Evolutionary conservation across 1,140 invertebrate genomes (phyloP).

Genomic region (Drosophila repleta): DNA sequence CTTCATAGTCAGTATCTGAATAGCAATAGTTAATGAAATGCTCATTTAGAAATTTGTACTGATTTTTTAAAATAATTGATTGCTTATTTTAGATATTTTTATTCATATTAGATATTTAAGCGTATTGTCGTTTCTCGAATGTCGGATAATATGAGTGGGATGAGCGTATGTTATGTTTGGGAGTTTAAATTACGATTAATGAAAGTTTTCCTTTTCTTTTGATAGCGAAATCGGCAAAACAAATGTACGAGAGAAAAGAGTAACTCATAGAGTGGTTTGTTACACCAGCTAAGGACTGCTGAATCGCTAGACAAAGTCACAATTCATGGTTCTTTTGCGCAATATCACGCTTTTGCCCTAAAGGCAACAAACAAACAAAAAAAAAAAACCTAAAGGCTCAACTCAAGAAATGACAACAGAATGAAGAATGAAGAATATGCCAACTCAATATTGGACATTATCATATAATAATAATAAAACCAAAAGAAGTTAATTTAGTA

Average conservation of each 20-base stretch:
- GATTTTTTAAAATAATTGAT: too few species aligned
- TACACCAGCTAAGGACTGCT: not conserved
- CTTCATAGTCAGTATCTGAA: not conserved
- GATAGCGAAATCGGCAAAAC: slow-evolving; percentile 60
- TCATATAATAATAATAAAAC: slow-evolving; percentile 1
- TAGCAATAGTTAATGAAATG: too few species aligned
- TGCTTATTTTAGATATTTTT: not conserved
- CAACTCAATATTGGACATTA: not conserved
- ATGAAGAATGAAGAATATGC: not conserved
- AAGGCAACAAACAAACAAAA: slow-evolving; percentile 18
- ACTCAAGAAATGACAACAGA: not conserved
- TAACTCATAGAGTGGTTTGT: slow-evolving; percentile 7
- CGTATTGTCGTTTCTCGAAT: not conserved
- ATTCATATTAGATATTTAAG: not conserved
- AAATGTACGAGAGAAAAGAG: slow-evolving; percentile 54
- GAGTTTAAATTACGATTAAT: not conserved
- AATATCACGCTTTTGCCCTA: slow-evolving; percentile 34
- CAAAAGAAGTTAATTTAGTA: slow-evolving; percentile 1
- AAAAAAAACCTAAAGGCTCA: slow-evolving; percentile 7
- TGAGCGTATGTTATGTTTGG: not conserved
- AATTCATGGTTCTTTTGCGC: slow-evolving; percentile 72
- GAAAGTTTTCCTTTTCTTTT: slow-evolving; percentile 6
- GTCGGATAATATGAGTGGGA: slow-evolving; percentile 13
- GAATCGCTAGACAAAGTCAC: slow-evolving; percentile 50
- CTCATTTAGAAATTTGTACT: not conserved